Evolutionary conservation across 2,888 invertebrate species (phyloP).

Genomic region (Hoplodrina ambigua): DNA sequence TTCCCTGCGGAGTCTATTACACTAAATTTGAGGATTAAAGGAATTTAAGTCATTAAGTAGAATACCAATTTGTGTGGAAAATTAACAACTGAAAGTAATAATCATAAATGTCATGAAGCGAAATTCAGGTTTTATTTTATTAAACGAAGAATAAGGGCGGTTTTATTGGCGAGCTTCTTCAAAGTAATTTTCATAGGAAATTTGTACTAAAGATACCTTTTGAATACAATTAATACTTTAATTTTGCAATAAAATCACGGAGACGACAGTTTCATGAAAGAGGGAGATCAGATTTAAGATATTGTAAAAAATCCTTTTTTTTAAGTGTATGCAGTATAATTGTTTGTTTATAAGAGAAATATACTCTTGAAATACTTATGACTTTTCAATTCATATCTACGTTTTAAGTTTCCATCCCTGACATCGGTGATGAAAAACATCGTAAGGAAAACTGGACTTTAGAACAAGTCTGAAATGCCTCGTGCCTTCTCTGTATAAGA

Average conservation of each 20-base stretch:
- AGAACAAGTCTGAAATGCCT: too few species aligned
- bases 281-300: too few species aligned
- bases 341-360: too few species aligned
- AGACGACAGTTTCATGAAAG: neutral
- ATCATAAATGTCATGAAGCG: constrained; percentile 60
- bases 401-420: too few species aligned
- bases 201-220: constrained; percentile 4
- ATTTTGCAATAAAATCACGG: neutral
- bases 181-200: constrained; percentile 17
- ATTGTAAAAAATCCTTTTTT: too few species aligned
- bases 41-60: constrained; percentile 47
- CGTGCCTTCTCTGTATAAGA: too few species aligned
- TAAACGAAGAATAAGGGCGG: neutral
- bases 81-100: constrained; percentile 59
- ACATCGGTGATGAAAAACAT: too few species aligned
- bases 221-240: neutral
- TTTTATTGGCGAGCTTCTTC: constrained; percentile 8
- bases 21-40: constrained; percentile 60
- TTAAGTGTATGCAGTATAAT: too few species aligned
- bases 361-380: too few species aligned
- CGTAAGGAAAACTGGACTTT: too few species aligned
- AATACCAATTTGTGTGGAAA: constrained; percentile 45
- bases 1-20: constrained; percentile 47
- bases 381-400: too few species aligned
- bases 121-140: constrained; percentile 56